Percentiles rank a stretch among this genome's conserved stretches.
phyloP scores from a whole-genome alignment of 2,113 vertebrate species.

The Pelecanus crispus region DNA sequence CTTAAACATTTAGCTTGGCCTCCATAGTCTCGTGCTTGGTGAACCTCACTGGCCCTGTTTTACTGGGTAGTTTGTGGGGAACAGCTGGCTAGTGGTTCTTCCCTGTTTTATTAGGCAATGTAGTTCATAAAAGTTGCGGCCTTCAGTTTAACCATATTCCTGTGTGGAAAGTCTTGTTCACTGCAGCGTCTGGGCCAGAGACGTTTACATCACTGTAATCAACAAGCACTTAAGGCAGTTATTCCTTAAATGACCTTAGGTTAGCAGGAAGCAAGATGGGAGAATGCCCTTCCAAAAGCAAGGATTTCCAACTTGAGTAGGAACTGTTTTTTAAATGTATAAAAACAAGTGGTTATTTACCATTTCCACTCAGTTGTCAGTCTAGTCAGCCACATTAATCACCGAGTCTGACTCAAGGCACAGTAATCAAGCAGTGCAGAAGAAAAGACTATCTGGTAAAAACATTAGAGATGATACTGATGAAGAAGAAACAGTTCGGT shows the following conservation, averaged over 20 bases:
- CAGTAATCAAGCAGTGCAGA: not conserved
- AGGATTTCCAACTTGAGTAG: slow-evolving; percentile 25
- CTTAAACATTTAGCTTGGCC: slow-evolving; percentile 52
- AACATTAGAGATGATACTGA: not conserved
- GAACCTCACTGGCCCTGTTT: slow-evolving; percentile 49
- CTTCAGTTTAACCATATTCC: slow-evolving; percentile 32
- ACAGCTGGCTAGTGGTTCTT: slow-evolving; percentile 17
- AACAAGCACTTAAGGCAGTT: not conserved
- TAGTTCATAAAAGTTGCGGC: slow-evolving; percentile 25
- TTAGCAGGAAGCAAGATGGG: slow-evolving; percentile 38
- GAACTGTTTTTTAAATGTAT: not conserved
- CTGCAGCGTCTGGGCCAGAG: not conserved
- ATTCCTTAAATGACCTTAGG: slow-evolving; percentile 32
- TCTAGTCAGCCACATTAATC: slow-evolving; percentile 22
- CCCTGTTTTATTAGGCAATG: slow-evolving; percentile 47
- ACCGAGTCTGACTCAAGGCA: not conserved
- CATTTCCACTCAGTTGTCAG: slow-evolving; percentile 6
- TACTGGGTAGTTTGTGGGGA: slow-evolving; percentile 30
- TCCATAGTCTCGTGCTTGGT: not conserved
- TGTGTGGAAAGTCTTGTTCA: slow-evolving; percentile 55
- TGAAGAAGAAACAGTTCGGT: not conserved
- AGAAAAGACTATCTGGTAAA: slow-evolving; percentile 30
- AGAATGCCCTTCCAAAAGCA: slow-evolving; percentile 21
- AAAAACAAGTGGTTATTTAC: slow-evolving; percentile 41
- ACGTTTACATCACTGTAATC: slow-evolving; percentile 21